Evolutionary conservation across 2,888 invertebrate genomes (phyloP), one percentile per base, ranked within the genome.

Genomic region (Phlogophora meticulosa): DNA sequence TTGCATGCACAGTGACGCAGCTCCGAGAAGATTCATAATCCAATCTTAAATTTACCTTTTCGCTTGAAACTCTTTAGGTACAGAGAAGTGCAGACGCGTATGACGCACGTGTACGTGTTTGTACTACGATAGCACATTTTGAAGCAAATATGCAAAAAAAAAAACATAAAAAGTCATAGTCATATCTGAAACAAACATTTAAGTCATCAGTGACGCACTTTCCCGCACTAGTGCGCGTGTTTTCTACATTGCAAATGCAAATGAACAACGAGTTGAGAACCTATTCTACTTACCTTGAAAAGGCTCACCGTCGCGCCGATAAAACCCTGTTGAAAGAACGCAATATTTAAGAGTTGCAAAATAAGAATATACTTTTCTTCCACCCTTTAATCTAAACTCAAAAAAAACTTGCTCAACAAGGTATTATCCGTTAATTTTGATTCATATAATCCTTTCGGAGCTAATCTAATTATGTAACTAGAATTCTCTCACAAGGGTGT

Each of bases 381-480:
- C 57, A 52, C 57, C 66, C 59, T 57, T 75, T 67, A 75, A 76
- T 73, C 68, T 76, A 60, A 65, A 63, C 58, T 59, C 49, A 59
- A 73, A 72, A 73, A 72, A 72, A 77, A 70, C 60, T 76, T 76
- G 64, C 55, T 66, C 72, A 78, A 72, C 74, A 77, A 75, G 78
- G 65, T 64, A 65, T 79, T 70, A 74, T 71, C 76, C 73, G 71
- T 82, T 76, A 85, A 83, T 86, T 82, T 78, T 82, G 80, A 82
- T 84, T 85, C 76, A 63, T 70, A 60, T 78, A 77, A 85, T 81
- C 75, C 81, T 84, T 84, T 81, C 57, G 52, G 72, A 67, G 73
- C 69, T 83, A 83, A 86, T 85, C 78, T 81, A 78, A 86, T 87
- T 84, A 81, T 76, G 77, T 85, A 79, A 81, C 78, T 81, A 80